Evolutionary conservation across 2,113 vertebrate genomes (phyloP).

Genomic region (Ploceus nigricollis): DNA sequence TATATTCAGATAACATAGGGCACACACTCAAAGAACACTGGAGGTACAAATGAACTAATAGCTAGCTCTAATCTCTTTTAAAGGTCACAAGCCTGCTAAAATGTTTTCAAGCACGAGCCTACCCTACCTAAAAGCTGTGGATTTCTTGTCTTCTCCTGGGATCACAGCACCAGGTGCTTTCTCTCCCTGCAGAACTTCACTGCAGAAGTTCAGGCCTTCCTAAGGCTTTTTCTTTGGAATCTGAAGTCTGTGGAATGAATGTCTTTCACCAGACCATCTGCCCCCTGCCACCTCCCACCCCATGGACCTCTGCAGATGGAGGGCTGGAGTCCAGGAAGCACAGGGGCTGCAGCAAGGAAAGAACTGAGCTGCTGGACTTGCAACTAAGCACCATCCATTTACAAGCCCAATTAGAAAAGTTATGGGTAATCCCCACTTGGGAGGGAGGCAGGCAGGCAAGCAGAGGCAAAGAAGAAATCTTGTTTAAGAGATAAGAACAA

Average conservation of each 20-base stretch:
- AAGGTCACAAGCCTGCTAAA: neutral
- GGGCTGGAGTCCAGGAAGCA: neutral
- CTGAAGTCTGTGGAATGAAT: neutral
- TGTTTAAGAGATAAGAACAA: neutral
- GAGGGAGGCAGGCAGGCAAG: neutral
- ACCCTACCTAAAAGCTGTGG: neutral
- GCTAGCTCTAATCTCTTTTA: neutral
- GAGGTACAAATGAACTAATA: neutral
- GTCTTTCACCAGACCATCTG: neutral
- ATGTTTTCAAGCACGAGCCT: neutral
- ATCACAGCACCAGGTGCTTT: neutral
- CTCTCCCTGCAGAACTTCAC: neutral
- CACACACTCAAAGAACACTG: neutral
- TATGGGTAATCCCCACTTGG: neutral
- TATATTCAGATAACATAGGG: neutral
- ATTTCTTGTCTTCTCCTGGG: neutral
- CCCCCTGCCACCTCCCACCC: neutral
- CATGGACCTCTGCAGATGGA: neutral
- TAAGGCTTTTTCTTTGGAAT: neutral
- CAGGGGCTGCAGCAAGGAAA: neutral
- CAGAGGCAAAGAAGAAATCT: neutral
- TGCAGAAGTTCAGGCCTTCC: neutral
- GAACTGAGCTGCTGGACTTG: neutral
- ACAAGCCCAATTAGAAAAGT: neutral
- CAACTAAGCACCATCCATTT: neutral